Evolutionary conservation across 1,140 invertebrate species (phyloP), one percentile per base, ranked within the genome.

Genomic region (Bombus sylvicola): DNA sequence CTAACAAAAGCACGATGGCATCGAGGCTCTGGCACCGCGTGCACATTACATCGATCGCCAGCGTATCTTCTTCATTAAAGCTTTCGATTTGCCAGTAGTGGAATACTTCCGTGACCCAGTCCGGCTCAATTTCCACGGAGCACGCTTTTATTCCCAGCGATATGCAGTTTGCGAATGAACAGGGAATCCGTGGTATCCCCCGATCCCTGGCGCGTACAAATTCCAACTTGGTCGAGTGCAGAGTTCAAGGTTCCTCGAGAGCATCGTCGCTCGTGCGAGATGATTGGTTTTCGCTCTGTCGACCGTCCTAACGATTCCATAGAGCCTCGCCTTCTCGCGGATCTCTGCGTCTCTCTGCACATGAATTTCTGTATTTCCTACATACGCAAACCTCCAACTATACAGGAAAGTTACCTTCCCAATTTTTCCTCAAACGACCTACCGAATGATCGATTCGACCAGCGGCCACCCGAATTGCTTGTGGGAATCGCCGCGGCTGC

Each of bases 281-380:
- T 90, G 85, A 90, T 90, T 89, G 77, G 81, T 88, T 89, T 75
- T 89, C 84, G 88, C 87, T 89, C 88, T 86, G 84, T 37, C 88
- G 85, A 78, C 73, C 85, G 15, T 37, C 62, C 57, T 89, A 89
- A 86, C 79, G 43, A 90, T 37, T 25, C 28, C n/a, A 25, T 59
- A 34, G 12, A 75, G 47, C 4, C 25, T 34, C 71, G 77, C 59
- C 69, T 89, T 80, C 87, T 62, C 78, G 64, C 41, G 25, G 31
- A 34, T n/a, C 71, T 18, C 6, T n/a, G 53, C 22, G 34, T 25
- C 25, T 59, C 25, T 59, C 64, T 3, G n/a, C 53, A n/a, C 68
- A 43, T 22, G 39, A 34, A 81, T 85, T 85, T 53, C 47, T 53
- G 6, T 18, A 53, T 53, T 53, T 22, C 47, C 47, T 53, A 8